phyloP scores from a whole-genome alignment of 2,113 vertebrate genomes.

The Otolemur garnettii region DNA sequence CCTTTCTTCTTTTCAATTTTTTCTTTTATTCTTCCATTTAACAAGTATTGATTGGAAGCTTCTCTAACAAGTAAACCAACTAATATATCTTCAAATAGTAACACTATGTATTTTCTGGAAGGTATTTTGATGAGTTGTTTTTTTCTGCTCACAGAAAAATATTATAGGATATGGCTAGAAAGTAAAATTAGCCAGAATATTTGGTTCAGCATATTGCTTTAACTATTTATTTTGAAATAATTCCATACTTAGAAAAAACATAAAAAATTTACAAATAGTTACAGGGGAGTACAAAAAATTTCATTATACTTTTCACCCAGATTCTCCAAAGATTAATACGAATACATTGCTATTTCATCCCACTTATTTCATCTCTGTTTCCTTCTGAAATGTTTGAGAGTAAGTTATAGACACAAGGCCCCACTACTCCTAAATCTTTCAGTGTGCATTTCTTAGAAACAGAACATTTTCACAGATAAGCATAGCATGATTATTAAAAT shows the following conservation, averaged over 20 bases:
- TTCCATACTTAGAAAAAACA: neutral
- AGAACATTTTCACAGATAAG: neutral
- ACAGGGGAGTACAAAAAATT: neutral
- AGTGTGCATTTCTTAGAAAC: neutral
- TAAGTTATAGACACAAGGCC: neutral
- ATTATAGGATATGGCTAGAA: neutral
- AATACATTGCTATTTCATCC: neutral
- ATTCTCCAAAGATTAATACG: neutral
- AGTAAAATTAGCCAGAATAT: neutral
- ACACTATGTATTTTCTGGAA: neutral
- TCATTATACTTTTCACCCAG: neutral
- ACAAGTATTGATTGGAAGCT: neutral
- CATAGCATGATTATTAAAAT: neutral
- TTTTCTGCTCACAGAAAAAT: neutral
- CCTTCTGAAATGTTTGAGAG: neutral
- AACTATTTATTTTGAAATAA: constrained; percentile 16
- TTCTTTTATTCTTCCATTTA: neutral
- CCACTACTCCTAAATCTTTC: neutral
- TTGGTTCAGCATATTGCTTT: neutral
- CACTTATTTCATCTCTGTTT: neutral
- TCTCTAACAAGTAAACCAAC: neutral
- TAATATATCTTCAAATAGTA: neutral
- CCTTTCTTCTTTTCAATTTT: neutral
- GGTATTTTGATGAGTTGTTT: neutral
- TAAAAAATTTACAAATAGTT: neutral